Conservation (phyloP, 2,888 invertebrate species). For the Ormyrus pomaceus region DNA sequence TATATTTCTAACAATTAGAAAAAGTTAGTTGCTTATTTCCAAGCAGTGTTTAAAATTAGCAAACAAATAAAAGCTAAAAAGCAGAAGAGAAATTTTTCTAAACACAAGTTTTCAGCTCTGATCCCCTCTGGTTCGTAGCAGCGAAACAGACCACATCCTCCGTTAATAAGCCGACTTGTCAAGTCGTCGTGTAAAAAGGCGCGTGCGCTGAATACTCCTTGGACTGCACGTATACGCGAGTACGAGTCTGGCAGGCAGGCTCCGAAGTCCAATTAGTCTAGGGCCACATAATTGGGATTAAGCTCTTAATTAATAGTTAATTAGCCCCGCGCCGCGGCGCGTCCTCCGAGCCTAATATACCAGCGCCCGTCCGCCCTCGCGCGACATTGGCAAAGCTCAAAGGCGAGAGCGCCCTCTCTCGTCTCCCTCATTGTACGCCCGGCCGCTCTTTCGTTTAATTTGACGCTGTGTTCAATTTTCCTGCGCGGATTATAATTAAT, state of each 20-base stretch:
- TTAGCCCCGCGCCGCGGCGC: conserved; percentile 63
- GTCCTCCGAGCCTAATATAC: not conserved
- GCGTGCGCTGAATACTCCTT: not conserved
- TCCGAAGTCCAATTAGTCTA: conserved; percentile 71
- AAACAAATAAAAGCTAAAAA: no score
- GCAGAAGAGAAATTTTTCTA: no score
- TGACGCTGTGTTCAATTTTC: conserved; percentile 28
- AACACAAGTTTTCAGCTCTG: no score
- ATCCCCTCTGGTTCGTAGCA: no score
- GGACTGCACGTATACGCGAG: not conserved
- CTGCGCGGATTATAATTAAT: conserved; percentile 33
- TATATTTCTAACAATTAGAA: no score
- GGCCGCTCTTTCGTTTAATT: conserved; percentile 15
- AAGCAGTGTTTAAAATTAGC: no score
- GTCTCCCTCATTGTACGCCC: not conserved
- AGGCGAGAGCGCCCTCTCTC: not conserved
- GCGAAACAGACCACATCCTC: no score
- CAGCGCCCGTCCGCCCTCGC: conserved; percentile 4
- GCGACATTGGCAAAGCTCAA: conserved; percentile 42
- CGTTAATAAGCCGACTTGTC: not conserved
- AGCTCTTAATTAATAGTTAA: conserved; percentile 72
- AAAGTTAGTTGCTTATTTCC: no score
- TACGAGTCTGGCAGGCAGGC: conserved; percentile 45
- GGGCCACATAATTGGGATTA: conserved; percentile 70
- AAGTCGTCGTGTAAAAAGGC: conserved; percentile 23